These are phyloP conservation scores for Gonioctena quinquepunctata DNA, from an alignment of 1,140 invertebrate genomes.

Conservation along the genomic window DNA sequence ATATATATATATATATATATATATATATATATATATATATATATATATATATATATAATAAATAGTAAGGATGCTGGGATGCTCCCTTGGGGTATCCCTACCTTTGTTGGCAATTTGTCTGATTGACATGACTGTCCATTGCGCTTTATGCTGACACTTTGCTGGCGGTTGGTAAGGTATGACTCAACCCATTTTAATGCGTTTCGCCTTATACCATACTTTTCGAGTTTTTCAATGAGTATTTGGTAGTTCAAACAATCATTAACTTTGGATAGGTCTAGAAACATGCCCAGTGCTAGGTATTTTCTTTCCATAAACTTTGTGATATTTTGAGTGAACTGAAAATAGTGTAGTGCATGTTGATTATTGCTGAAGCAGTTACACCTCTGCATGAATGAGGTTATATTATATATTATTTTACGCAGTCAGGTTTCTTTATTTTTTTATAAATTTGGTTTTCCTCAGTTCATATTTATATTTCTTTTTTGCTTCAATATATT, in stretches of 20 bases:
- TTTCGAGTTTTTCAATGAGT: not conserved
- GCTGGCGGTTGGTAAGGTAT: not conserved
- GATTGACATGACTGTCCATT: not conserved
- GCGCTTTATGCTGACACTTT: too few relatives aligned
- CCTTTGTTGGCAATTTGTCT: not conserved
- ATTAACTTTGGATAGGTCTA: not conserved
- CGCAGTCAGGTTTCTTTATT: too few relatives aligned
- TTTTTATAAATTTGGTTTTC: too few relatives aligned
- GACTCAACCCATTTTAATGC: not conserved
- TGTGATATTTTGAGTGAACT: not conserved
- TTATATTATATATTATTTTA: too few relatives aligned
- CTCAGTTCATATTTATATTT: too few relatives aligned
- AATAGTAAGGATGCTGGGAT: not conserved
- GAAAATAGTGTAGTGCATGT: too few relatives aligned
- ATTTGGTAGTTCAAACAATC: not conserved
- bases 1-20: too few relatives aligned
- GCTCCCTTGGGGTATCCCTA: not conserved
- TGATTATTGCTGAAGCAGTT: too few relatives aligned
- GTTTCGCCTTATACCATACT: slow-evolving; percentile 1
- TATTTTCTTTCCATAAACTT: not conserved
- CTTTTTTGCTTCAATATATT: too few relatives aligned
- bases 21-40: too few relatives aligned
- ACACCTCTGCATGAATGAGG: too few relatives aligned
- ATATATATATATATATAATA: not conserved
- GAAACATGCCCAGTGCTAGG: not conserved